Percentiles rank a stretch among this genome's conserved stretches.
phyloP scores from a whole-genome alignment of 2,113 vertebrate species.

The Apteryx mantelli region DNA sequence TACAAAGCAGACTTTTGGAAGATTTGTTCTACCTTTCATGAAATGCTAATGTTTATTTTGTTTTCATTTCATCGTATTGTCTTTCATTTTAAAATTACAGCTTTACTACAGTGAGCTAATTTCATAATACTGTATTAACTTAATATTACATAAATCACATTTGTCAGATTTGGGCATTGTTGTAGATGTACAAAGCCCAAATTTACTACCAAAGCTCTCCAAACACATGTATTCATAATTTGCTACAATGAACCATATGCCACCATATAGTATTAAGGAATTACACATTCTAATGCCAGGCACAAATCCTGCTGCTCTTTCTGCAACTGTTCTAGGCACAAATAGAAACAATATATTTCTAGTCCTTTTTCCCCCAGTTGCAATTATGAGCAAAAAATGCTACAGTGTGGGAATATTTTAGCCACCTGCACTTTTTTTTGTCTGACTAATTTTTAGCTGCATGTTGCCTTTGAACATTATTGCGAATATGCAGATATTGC shows the following conservation, averaged over 20 bases:
- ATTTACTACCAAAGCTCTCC: conserved; percentile 77
- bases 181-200: conserved; percentile 69
- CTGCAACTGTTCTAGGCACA: conserved; percentile 73
- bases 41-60: conserved; percentile 79
- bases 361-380: conserved; percentile 53
- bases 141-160: conserved; percentile 82
- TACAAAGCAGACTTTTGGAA: conserved; percentile 67
- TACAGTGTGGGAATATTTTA: conserved; percentile 74
- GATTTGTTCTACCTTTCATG: conserved; percentile 75
- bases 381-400: conserved; percentile 75
- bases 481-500: conserved; percentile 15
- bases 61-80: conserved; percentile 68
- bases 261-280: conserved; percentile 77
- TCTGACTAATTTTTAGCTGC: conserved; percentile 61
- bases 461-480: conserved; percentile 42
- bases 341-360: conserved; percentile 81
- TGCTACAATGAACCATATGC: conserved; percentile 71
- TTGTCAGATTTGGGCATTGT: conserved; percentile 77
- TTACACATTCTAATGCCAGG: conserved; percentile 70
- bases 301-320: conserved; percentile 64
- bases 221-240: conserved; percentile 78
- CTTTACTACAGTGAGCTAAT: conserved; percentile 80
- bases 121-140: conserved; percentile 82
- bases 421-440: conserved; percentile 69
- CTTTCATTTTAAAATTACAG: conserved; percentile 81